Conservation (phyloP, 1,140 invertebrate species). For the Megalonaias nervosa region DNA sequence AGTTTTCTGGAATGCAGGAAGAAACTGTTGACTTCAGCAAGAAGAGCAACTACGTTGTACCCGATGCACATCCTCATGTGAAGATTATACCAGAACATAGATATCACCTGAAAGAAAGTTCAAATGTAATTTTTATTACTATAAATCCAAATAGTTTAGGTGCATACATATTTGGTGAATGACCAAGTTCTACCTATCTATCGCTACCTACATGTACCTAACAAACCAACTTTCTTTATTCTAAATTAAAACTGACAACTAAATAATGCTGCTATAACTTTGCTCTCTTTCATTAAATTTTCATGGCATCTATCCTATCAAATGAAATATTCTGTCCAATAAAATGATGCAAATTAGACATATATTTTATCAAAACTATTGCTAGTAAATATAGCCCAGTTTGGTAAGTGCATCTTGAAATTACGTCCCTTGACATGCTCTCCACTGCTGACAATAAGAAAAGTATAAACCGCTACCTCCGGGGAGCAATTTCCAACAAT, state of each 20-base stretch:
- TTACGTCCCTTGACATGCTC: no score
- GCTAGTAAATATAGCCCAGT: no score
- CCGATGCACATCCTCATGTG: slow-evolving; percentile 51
- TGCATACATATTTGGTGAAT: background rate
- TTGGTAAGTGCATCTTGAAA: no score
- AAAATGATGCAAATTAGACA: no score
- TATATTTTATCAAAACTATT: no score
- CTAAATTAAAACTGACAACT: background rate
- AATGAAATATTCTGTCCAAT: no score
- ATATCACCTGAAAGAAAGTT: slow-evolving; percentile 54
- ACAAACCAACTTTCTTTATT: background rate
- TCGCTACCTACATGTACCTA: background rate
- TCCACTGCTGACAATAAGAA: no score
- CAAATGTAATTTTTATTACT: background rate
- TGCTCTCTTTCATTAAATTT: no score
- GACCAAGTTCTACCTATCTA: background rate
- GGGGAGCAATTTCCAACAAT: no score
- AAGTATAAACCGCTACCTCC: no score
- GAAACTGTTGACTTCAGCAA: slow-evolving; percentile 66
- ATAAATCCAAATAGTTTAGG: background rate
- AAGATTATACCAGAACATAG: slow-evolving; percentile 66
- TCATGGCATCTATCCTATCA: no score
- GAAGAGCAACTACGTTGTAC: slow-evolving; percentile 61
- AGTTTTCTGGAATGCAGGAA: slow-evolving; percentile 67
- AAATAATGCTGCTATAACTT: no score